Conservation (phyloP, 2,113 vertebrate genomes). For the Oreocharis arfaki region DNA sequence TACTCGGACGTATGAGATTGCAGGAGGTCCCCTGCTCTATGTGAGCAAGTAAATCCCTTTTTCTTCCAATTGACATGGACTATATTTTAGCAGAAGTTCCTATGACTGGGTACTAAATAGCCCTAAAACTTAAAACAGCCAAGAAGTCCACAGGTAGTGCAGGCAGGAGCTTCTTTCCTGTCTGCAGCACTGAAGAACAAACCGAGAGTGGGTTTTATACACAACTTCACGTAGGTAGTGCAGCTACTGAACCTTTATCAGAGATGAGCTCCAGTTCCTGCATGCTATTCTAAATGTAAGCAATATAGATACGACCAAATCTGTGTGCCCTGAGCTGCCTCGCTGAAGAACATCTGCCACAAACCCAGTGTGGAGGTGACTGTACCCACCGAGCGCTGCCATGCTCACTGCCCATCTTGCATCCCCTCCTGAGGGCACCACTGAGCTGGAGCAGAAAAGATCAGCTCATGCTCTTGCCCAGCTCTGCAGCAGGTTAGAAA, state of each 20-base stretch:
- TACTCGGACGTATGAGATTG: neutral
- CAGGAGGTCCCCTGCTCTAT: neutral
- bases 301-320: no score
- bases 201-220: rapidly evolving
- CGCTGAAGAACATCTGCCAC: rapidly evolving
- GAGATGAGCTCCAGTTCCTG: neutral
- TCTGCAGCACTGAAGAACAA: neutral
- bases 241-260: neutral
- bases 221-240: rapidly evolving
- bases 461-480: neutral
- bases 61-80: rapidly evolving
- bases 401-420: rapidly evolving
- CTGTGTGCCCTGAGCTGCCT: neutral
- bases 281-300: no score
- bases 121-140: neutral
- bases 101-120: neutral
- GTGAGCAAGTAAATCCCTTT: neutral
- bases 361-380: neutral
- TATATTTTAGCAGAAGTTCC: neutral
- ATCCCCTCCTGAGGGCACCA: neutral
- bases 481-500: neutral
- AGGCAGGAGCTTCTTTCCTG: neutral
- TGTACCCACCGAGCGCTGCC: neutral
- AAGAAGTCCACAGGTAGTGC: neutral
- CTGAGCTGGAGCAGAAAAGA: neutral